Evolutionary conservation across 2,113 vertebrate genomes (phyloP).

Genomic region (Haliaeetus leucogaster): DNA sequence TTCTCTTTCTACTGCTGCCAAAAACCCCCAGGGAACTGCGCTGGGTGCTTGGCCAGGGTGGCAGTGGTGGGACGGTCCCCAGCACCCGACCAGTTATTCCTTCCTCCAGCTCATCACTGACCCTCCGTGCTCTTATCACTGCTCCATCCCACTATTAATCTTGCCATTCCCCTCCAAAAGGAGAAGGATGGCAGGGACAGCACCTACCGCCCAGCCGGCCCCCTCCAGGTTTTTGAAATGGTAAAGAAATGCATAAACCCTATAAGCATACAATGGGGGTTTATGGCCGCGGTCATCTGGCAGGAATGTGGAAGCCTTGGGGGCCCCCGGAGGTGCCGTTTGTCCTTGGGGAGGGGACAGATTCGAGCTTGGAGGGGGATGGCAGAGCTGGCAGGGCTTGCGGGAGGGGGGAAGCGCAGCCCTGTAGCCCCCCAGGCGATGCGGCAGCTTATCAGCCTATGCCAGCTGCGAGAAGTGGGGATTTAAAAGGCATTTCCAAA

Average conservation of each 20-base stretch:
- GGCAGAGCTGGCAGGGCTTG: neutral
- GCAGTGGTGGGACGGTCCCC: neutral
- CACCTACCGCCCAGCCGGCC: neutral
- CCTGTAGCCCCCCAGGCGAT: fast-evolving
- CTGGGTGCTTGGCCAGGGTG: neutral
- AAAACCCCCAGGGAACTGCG: neutral
- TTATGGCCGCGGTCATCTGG: neutral
- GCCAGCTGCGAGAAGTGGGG: neutral
- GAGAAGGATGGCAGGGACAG: neutral
- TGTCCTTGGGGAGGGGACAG: neutral
- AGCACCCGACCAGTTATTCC: neutral
- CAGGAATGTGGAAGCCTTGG: conserved; percentile 31
- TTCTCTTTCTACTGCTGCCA: neutral
- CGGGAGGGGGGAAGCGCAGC: neutral
- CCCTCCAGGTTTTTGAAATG: neutral
- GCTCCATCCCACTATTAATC: neutral
- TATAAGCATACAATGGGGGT: neutral
- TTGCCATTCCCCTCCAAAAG: neutral
- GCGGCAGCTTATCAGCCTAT: neutral
- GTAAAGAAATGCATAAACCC: neutral
- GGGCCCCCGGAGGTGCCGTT: neutral
- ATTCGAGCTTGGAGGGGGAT: neutral
- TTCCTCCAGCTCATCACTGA: neutral
- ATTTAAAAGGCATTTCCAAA: neutral
- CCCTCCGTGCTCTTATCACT: neutral